Evolutionary conservation across 2,113 vertebrate genomes (phyloP), one percentile per base, ranked within the genome.

Genomic region (Scatophagus argus): DNA sequence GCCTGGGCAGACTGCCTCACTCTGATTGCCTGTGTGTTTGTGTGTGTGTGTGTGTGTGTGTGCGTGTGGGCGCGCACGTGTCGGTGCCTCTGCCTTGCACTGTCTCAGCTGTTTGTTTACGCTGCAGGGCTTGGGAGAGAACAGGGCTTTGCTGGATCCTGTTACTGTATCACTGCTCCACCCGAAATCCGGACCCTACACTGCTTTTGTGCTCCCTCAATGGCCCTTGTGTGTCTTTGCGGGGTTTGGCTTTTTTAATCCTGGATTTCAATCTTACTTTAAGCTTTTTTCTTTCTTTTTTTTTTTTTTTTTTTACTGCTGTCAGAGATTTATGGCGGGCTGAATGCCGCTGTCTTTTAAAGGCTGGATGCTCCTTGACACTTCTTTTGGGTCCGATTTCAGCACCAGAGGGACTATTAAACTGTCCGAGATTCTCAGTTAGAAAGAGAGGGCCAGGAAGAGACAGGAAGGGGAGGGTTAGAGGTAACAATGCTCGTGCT

Each of bases 301-400:
- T n/a, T n/a, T 59, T 92, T 93, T 59, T 92, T 94, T 93, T 93
- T 63, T 92, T 94, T 93, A 93, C 93, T 94, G 92, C 93, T 92
- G 77, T 95, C 94, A 94, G 86, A 96, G 95, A 96, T 96, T 96
- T 96, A 97, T 94, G 94, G 95, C 92, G 81, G 94, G 94, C 91
- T 94, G 94, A 95, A 96, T 92, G 91, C 93, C 88, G 92, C 93
- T 88, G 92, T 92, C 93, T 94, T 93, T 93, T 84, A 85, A 94
- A 94, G 95, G 91, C 94, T 80, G 83, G 81, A 75, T 89, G 83
- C 67, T 95, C 91, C 92, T 92, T 94, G 94, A 94, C 81, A 58
- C 95, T 95, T 95, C 94, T 94, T 94, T 93, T 86, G 93, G 95
- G 94, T 98, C 95, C 89, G 78, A 92, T 97, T 95, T 97, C 96